Evolutionary conservation across 2,113 vertebrate genomes (phyloP), one percentile per base, ranked within the genome.

Genomic region (Ophiodon elongatus): DNA sequence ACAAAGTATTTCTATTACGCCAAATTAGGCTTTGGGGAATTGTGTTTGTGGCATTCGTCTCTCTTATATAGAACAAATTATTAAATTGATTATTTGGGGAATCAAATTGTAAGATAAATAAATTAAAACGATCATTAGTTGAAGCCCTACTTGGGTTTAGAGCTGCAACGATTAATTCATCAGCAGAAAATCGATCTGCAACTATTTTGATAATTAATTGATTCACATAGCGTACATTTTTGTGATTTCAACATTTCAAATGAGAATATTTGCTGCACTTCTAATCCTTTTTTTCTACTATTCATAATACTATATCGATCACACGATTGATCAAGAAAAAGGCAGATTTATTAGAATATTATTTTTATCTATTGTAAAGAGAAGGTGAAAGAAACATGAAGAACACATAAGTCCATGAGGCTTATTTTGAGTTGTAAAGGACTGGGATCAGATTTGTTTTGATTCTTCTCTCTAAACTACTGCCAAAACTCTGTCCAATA

Each of bases 401-500:
- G 15, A 45, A 33, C 8, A 69, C 43, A 69, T 21, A 8, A 10
- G 27, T 33, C 19, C 6, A 47, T 23, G 5, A 60, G 15, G 54
- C 15, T 70, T 11, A 29, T 79, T 23, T 31, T 11, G 13, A 19
- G 9, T n/a, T 29, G 25, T 25, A n/a, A 25, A 63, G 9, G 1
- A 23, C 63, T 29, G 29, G 25, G 11, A 59, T 64, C 31, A 15
- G 21, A 63, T 69, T 64, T 59, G 25, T 43, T 82, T 78, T n/a
- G 67, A 73, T 50, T 52, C 21, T 6, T 33, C 17, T 47, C 6
- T 73, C 62, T 2, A 7, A 77, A 21, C 35, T 50, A 35, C 62
- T 71, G 69, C 57, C 57, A 82, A 74, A 72, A 6, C 11, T 23
- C 8, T 59, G 43, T 50, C 35, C 60, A 27, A 13, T 80, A 29